Percentiles rank a stretch among this genome's conserved stretches.
phyloP scores from a whole-genome alignment of 2,888 invertebrate genomes.

The Callinectes sapidus region DNA sequence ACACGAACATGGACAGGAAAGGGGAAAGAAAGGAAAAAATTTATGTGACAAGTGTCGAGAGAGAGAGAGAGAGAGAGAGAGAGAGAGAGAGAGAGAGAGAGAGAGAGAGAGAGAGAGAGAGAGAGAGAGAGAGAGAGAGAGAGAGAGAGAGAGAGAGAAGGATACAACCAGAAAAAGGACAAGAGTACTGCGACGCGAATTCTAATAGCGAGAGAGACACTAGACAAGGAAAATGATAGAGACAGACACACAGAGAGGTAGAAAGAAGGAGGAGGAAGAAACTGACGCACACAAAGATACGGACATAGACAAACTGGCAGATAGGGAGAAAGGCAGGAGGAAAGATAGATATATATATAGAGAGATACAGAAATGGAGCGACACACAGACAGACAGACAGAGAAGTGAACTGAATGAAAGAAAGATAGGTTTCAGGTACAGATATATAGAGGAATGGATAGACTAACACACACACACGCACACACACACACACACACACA shows the following conservation, averaged over 20 bases:
- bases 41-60: neutral
- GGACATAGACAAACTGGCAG: neutral
- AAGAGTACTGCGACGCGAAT: neutral
- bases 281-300: neutral
- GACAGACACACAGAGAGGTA: neutral
- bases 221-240: neutral
- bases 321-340: neutral
- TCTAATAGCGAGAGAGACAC: neutral
- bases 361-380: neutral
- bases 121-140: too few relatives aligned
- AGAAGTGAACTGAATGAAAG: neutral
- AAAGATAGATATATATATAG: neutral
- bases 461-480: neutral
- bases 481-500: conserved; percentile 18
- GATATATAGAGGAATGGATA: neutral
- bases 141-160: too few relatives aligned
- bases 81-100: too few relatives aligned
- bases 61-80: too few relatives aligned
- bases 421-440: neutral
- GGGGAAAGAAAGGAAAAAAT: neutral
- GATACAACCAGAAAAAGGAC: neutral
- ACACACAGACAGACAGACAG: neutral
- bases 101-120: too few relatives aligned
- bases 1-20: neutral
- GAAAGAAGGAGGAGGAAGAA: neutral